Conservation (phyloP, 1,140 invertebrate species). For the Lordiphosa stackelbergi region DNA sequence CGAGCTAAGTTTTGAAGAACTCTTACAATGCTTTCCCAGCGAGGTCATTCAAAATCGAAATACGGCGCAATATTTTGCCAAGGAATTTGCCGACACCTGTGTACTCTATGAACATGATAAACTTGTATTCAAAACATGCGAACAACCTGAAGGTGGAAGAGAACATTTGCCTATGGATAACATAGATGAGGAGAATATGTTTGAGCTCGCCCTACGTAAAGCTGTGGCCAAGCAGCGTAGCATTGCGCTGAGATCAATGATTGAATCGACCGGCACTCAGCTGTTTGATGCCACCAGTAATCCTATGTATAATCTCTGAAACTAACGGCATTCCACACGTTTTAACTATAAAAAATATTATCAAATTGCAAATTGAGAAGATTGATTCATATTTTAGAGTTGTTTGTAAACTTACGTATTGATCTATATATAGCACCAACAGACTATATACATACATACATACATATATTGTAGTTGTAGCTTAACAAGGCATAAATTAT, state of each 20-base stretch:
- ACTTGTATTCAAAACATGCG: slow-evolving; percentile 40
- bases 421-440: slow-evolving; percentile 30
- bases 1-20: slow-evolving; percentile 67
- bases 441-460: slow-evolving; percentile 15
- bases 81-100: slow-evolving; percentile 65
- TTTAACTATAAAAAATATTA: slow-evolving; percentile 41
- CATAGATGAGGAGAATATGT: slow-evolving; percentile 74
- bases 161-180: slow-evolving; percentile 72
- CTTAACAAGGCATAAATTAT: slow-evolving; percentile 33
- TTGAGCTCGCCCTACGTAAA: slow-evolving; percentile 67
- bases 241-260: slow-evolving; percentile 70
- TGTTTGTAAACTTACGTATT: slow-evolving; percentile 22
- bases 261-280: slow-evolving; percentile 74
- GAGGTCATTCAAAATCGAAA: slow-evolving; percentile 67
- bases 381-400: slow-evolving; percentile 58
- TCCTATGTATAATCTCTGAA: slow-evolving; percentile 73
- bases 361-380: slow-evolving; percentile 56
- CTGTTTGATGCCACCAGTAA: slow-evolving; percentile 74
- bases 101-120: slow-evolving; percentile 61
- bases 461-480: slow-evolving; percentile 34
- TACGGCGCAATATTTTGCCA: slow-evolving; percentile 61
- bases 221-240: slow-evolving; percentile 74
- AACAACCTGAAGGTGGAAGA: slow-evolving; percentile 16
- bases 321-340: slow-evolving; percentile 16
- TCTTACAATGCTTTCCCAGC: slow-evolving; percentile 72